Evolutionary conservation across 1,140 invertebrate genomes (phyloP).

Genomic region (Chionoecetes opilio): DNA sequence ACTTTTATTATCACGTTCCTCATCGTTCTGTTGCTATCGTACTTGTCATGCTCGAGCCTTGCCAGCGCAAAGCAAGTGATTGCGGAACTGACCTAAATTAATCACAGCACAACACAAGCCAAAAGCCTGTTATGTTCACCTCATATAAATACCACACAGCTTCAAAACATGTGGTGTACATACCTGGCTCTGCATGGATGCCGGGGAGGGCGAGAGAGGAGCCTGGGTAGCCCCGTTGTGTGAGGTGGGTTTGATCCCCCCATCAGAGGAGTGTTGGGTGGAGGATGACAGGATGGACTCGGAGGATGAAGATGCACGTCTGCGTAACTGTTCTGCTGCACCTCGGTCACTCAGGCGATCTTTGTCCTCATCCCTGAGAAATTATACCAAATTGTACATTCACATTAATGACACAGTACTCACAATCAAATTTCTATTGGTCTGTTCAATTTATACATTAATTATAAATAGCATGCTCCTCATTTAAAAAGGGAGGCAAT

Average conservation of each 20-base stretch:
- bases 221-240: conserved; percentile 61
- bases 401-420: no score
- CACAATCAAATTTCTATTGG: no score
- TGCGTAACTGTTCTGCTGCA: conserved; percentile 58
- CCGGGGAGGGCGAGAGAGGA: conserved; percentile 64
- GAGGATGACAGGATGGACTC: conserved; percentile 78
- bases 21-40: not conserved
- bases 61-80: conserved; percentile 42
- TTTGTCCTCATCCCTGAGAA: conserved; percentile 78
- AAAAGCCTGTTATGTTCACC: conserved; percentile 6
- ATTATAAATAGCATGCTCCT: no score
- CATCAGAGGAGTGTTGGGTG: conserved; percentile 75
- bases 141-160: not conserved
- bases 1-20: conserved; percentile 49
- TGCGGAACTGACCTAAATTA: conserved; percentile 19
- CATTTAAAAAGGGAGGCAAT: no score
- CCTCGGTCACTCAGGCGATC: conserved; percentile 75
- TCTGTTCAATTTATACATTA: no score
- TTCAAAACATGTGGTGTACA: not conserved
- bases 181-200: conserved; percentile 69
- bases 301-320: conserved; percentile 79
- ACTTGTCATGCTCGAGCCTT: conserved; percentile 52
- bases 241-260: conserved; percentile 42
- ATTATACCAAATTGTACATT: not conserved
- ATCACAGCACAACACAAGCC: conserved; percentile 6